Percentiles rank a stretch among this genome's conserved stretches.
Evolutionary conservation across 2,113 vertebrate species (phyloP).

Genomic region (Abramis brama): DNA sequence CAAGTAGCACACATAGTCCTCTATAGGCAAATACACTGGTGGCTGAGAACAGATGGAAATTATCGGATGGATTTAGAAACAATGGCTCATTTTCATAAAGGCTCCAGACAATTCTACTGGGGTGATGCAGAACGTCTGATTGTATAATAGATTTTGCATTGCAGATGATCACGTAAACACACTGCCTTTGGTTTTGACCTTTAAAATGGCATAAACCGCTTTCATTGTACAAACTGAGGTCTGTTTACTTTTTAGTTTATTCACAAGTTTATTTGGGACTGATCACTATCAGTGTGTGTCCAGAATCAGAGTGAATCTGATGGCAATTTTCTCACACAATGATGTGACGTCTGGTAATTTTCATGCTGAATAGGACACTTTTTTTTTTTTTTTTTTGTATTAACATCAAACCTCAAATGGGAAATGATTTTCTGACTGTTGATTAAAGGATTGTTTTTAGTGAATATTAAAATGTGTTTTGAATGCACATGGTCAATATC

Average conservation of each 20-base stretch:
- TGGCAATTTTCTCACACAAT: not conserved
- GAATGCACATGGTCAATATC: not conserved
- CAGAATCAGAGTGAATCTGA: not conserved
- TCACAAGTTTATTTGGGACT: not conserved
- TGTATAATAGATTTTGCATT: not conserved
- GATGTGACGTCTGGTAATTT: not conserved
- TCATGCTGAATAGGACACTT: not conserved
- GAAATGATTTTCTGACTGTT: not conserved
- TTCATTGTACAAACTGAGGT: not conserved
- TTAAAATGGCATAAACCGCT: constrained; percentile 3
- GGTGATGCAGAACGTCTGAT: not conserved
- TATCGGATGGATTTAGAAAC: constrained; percentile 48
- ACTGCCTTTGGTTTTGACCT: not conserved
- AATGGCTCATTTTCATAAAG: constrained; percentile 32
- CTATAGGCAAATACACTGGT: constrained; percentile 19
- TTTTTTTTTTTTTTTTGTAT: no score
- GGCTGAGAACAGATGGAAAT: constrained; percentile 56
- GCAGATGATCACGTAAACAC: not conserved
- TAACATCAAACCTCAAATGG: not conserved
- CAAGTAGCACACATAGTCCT: constrained; percentile 25
- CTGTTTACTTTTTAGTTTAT: not conserved
- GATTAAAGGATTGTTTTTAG: not conserved
- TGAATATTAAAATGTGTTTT: not conserved
- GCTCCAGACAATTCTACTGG: not conserved
- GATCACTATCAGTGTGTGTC: not conserved